Evolutionary conservation across 2,113 vertebrate species (phyloP).

Genomic region (Anoura caudifer): DNA sequence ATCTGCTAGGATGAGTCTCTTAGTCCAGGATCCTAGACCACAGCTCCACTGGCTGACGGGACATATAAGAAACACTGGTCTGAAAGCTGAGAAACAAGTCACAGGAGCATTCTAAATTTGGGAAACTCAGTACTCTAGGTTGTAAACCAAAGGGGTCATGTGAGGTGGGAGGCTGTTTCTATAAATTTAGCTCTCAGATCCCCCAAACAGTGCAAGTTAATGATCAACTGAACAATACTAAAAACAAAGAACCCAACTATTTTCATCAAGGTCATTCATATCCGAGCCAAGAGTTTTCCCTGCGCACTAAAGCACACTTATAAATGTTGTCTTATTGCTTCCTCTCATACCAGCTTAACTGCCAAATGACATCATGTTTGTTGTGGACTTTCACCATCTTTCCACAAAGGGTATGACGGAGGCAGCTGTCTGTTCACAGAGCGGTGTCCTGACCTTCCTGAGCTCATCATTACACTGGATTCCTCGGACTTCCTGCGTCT

Average conservation of each 20-base stretch:
- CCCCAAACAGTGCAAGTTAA: not conserved
- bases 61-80: not conserved
- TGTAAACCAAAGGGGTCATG: not conserved
- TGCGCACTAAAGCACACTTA: not conserved
- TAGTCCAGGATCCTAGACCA: not conserved
- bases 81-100: not conserved
- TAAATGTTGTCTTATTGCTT: not conserved
- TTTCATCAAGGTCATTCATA: not conserved
- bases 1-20: not conserved
- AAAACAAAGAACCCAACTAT: not conserved
- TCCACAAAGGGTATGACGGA: not conserved
- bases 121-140: not conserved
- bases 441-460: not conserved
- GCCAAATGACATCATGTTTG: not conserved
- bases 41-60: not conserved
- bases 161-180: not conserved
- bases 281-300: not conserved
- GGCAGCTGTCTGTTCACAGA: not conserved
- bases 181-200: not conserved
- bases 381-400: not conserved
- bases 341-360: not conserved
- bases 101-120: not conserved
- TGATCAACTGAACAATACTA: not conserved
- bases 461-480: not conserved
- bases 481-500: not conserved